A percentile compares a stretch with the other conserved stretches of the same genome.
Conservation (phyloP, 2,113 vertebrate species). For the Hiodon tergisus region DNA sequence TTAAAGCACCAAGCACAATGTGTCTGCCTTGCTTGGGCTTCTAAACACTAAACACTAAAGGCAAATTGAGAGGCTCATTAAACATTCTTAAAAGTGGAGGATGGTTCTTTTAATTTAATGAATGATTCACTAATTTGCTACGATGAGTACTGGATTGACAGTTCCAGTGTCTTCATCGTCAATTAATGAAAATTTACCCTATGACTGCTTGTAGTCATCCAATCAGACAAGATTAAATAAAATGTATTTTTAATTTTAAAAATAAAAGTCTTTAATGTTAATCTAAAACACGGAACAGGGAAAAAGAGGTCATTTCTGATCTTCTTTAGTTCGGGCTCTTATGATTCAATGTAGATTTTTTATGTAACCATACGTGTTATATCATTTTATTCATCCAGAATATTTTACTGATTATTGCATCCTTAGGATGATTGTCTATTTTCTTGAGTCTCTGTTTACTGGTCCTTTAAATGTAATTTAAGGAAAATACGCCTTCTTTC, state of each 20-base stretch:
- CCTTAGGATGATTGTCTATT: slow-evolving; percentile 8
- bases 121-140: too few species aligned
- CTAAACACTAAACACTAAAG: background rate
- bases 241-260: background rate
- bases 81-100: background rate
- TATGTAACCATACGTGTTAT: background rate
- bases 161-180: too few species aligned
- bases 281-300: too few species aligned
- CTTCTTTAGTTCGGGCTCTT: background rate
- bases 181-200: too few species aligned
- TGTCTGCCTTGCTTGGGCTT: background rate
- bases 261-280: background rate
- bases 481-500: background rate
- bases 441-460: background rate
- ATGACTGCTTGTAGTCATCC: background rate
- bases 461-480: slow-evolving; percentile 1
- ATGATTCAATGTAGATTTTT: too few species aligned
- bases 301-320: background rate
- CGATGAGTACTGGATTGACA: too few species aligned
- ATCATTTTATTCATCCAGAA: slow-evolving; percentile 1
- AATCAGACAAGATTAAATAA: background rate
- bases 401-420: background rate
- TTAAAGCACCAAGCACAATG: background rate
- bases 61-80: background rate
- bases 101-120: too few species aligned